phyloP scores from a whole-genome alignment of 2,888 invertebrate genomes.

The Malacosoma neustria region DNA sequence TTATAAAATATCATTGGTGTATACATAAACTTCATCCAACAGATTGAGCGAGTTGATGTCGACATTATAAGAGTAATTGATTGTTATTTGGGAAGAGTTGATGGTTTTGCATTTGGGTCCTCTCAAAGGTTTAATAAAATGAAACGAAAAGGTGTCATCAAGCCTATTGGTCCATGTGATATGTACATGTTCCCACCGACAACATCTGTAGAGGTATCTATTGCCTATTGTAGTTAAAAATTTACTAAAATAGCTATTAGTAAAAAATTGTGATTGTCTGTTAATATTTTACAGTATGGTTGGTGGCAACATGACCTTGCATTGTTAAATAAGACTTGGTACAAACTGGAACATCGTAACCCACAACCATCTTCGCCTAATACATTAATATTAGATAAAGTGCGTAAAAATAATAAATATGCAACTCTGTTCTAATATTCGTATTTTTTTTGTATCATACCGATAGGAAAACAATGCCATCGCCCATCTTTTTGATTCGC shows the following conservation, averaged over 20 bases:
- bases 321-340: slow-evolving; percentile 48
- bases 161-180: slow-evolving; percentile 68
- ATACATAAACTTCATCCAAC: background rate
- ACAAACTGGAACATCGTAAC: slow-evolving; percentile 38
- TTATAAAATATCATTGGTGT: too few relatives aligned
- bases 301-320: slow-evolving; percentile 66
- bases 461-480: too few relatives aligned
- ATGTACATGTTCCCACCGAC: slow-evolving; percentile 65
- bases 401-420: slow-evolving; percentile 58
- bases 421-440: slow-evolving; percentile 44
- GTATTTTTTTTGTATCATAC: slow-evolving; percentile 6
- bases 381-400: slow-evolving; percentile 45
- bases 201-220: slow-evolving; percentile 45
- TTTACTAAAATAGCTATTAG: background rate
- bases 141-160: slow-evolving; percentile 67
- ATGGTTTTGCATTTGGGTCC: slow-evolving; percentile 73
- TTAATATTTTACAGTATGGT: slow-evolving; percentile 43
- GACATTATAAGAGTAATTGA: slow-evolving; percentile 57
- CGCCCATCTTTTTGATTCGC: too few relatives aligned
- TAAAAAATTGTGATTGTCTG: background rate
- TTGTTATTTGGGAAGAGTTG: slow-evolving; percentile 62
- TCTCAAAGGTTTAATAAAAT: slow-evolving; percentile 55
- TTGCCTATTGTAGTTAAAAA: background rate
- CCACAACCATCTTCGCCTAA: slow-evolving; percentile 58
- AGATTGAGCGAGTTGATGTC: slow-evolving; percentile 41